Percentiles rank a stretch among this genome's conserved stretches.
Conservation (phyloP, 2,113 vertebrate species). For the Condylura cristata region DNA sequence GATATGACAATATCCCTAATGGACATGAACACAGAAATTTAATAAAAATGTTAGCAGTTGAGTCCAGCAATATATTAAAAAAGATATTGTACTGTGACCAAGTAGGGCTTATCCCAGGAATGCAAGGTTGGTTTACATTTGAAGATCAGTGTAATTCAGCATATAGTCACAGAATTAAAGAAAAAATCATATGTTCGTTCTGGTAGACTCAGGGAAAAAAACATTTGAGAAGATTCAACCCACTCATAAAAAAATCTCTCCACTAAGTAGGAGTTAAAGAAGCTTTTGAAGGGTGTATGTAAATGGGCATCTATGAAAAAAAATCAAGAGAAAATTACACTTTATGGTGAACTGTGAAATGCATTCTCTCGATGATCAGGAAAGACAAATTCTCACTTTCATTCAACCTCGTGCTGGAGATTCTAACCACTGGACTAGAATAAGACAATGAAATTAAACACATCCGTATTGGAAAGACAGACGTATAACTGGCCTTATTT, state of each 20-base stretch:
- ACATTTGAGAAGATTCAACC: not conserved
- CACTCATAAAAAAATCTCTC: not conserved
- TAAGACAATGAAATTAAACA: not conserved
- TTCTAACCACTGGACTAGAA: not conserved
- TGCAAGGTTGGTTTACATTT: constrained; percentile 28
- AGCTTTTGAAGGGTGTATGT: not conserved
- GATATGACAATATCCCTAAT: not conserved
- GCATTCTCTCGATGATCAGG: not conserved
- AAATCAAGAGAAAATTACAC: not conserved
- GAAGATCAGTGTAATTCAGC: not conserved
- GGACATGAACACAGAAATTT: not conserved
- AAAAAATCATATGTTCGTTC: not conserved
- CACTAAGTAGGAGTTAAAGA: not conserved
- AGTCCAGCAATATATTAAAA: not conserved
- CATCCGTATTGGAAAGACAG: not conserved
- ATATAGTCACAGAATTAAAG: not conserved
- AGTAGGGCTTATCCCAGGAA: not conserved
- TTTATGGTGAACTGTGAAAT: not conserved
- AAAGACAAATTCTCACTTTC: not conserved
- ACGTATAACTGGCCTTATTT: not conserved
- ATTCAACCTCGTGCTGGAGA: not conserved
- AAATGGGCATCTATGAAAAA: not conserved
- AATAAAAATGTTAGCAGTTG: not conserved
- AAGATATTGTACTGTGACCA: not conserved
- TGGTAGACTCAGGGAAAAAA: not conserved